Evolutionary conservation across 2,113 vertebrate genomes (phyloP).

Genomic region (Neolamprologus caudopunctatus): DNA sequence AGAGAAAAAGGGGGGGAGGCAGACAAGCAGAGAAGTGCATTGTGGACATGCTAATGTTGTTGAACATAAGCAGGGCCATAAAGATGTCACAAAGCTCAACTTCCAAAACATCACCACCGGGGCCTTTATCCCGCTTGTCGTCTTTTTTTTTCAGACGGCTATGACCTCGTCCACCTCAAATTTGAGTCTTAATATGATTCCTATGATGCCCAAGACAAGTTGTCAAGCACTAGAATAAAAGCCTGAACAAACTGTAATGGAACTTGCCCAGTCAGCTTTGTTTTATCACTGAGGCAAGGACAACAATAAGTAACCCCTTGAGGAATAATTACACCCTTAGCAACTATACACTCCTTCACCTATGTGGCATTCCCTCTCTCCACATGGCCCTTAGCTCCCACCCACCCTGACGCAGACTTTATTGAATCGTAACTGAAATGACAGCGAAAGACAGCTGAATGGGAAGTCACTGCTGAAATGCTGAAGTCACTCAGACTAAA

Average conservation of each 20-base stretch:
- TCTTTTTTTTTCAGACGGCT: constrained; percentile 4
- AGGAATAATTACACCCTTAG: constrained; percentile 39
- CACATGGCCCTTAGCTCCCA: neutral
- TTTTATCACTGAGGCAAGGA: constrained; percentile 36
- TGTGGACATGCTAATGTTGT: constrained; percentile 76
- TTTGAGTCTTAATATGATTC: constrained; percentile 43
- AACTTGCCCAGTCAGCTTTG: constrained; percentile 23
- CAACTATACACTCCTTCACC: constrained; percentile 4
- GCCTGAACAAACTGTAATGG: neutral
- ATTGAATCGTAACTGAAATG: constrained; percentile 2
- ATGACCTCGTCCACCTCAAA: constrained; percentile 26
- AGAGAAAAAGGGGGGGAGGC: constrained; percentile 9
- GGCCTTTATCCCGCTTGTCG: neutral
- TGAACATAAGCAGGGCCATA: constrained; percentile 71
- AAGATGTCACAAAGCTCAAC: constrained; percentile 78
- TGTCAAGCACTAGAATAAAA: constrained; percentile 24
- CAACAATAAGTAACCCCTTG: constrained; percentile 51
- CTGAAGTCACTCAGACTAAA: neutral
- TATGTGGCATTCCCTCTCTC: neutral
- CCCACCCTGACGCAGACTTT: neutral
- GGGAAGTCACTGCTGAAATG: constrained; percentile 29
- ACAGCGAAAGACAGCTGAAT: constrained; percentile 40
- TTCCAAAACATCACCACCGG: constrained; percentile 54
- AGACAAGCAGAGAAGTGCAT: constrained; percentile 51
- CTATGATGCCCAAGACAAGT: constrained; percentile 63